These are phyloP conservation scores for Keiferia lycopersicella DNA, from an alignment of 2,888 invertebrate genomes.

Conservation along the genomic window DNA sequence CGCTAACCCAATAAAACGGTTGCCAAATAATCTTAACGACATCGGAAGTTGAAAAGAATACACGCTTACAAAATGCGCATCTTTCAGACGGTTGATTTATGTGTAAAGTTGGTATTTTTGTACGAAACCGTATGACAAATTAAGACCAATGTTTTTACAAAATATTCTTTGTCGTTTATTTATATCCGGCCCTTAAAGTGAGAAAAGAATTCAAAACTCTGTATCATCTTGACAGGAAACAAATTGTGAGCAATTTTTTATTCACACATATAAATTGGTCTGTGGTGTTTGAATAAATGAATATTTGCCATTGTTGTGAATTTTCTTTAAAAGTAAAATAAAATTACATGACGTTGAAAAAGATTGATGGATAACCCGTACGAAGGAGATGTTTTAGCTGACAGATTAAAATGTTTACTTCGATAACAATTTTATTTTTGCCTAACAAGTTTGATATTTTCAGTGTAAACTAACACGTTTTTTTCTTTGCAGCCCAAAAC, in stretches of 20 bases:
- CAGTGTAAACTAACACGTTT: not conserved
- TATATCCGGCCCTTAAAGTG: not conserved
- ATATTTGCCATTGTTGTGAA: not conserved
- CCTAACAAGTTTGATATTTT: not conserved
- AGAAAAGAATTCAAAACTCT: slow-evolving; percentile 4
- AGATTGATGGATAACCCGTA: not conserved
- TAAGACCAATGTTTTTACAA: not conserved
- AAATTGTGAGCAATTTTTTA: slow-evolving; percentile 13
- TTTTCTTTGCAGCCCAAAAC: slow-evolving; percentile 85
- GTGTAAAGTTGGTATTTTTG: slow-evolving; percentile 12
- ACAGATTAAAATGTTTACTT: no score
- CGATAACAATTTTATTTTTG: no score
- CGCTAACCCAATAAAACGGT: not conserved
- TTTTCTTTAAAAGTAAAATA: not conserved
- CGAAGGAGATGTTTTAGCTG: no score
- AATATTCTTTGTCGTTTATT: slow-evolving; percentile 3
- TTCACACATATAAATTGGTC: not conserved
- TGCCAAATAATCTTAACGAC: slow-evolving; percentile 15
- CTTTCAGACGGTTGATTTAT: not conserved
- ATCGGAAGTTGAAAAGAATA: slow-evolving; percentile 12
- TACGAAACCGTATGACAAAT: not conserved
- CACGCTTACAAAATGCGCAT: not conserved
- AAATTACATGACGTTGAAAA: not conserved
- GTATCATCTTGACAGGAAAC: slow-evolving; percentile 4
- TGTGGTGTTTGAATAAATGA: not conserved